Base-by-base conservation (phyloP, 2,113 vertebrate genomes). In the Laticauda laticaudata region DNA sequence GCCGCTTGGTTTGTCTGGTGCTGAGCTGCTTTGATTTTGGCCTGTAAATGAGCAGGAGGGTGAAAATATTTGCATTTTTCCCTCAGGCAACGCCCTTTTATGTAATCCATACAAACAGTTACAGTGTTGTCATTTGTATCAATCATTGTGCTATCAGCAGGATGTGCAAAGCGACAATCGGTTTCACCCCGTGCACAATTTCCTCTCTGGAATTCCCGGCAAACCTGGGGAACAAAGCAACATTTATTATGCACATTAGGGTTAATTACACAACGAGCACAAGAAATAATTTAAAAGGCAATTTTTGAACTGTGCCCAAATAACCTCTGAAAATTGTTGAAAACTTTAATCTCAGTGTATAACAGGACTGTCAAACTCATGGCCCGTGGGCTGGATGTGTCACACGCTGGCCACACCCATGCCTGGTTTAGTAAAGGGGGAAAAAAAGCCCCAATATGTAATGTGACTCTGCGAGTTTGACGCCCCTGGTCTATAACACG, bases 11-110 rank as follows among this genome's bases (percentile, higher is more conserved):
- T 98, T 97, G 98, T 98, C 98, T 99, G 99, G 97, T 99, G 99
- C 97, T 99, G 99, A 94, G 98, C 97, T 94, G 99, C 98, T 98
- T 99, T 99, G 98, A 99, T 99, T 99, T 99, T 99, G 98, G 99
- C 99, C 98, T 99, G 99, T 98, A 99, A 99, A 98, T 99, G 99
- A 97, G 99, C 98, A 98, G 99, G 99, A 97, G 99, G 99, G 98
- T 99, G 99, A 98, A 99, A 99, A 98, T 99, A 99, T 98, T 99
- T 99, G 98, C 99, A 99, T 98, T 99, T 99, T 98, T 99, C 99
- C 98, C 99, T 98, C 98, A 99, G 99, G 98, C 99, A 99, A 98
- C 99, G 99, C 97, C 99, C 98, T 98, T 99, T 99, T 98, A 99
- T 99, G 98, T 99, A 99, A 98, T 99, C 99, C 99, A 99, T 99